Conservation (phyloP, 2,797 vertebrate genomes). For the Leptodactylus fallax region DNA sequence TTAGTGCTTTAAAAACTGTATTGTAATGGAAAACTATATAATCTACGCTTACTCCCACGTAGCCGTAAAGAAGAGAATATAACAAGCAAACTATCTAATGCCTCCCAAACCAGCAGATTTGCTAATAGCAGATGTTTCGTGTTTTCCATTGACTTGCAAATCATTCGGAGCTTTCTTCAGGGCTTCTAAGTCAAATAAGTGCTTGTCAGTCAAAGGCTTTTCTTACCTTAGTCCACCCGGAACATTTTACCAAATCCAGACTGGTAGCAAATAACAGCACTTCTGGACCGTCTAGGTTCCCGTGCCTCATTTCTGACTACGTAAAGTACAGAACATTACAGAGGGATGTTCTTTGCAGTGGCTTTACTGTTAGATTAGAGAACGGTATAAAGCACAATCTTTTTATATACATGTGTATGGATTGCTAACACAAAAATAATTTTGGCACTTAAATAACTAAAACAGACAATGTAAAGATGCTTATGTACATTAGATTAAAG, state of each 20-base stretch:
- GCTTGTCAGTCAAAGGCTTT: neutral
- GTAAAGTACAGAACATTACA: neutral
- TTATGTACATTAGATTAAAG: too few species aligned
- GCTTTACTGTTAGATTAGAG: neutral
- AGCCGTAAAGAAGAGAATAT: neutral
- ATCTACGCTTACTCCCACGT: constrained; percentile 29
- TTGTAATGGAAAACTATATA: constrained; percentile 28
- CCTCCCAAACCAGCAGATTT: neutral
- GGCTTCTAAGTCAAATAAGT: constrained; percentile 5
- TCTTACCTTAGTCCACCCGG: constrained; percentile 10
- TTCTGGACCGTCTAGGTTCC: too few species aligned
- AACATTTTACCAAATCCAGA: neutral
- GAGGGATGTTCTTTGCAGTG: neutral
- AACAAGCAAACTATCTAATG: constrained; percentile 10
- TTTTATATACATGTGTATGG: too few species aligned
- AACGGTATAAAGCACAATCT: too few species aligned
- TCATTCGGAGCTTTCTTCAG: neutral
- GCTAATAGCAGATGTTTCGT: constrained; percentile 10
- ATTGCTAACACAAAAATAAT: too few species aligned
- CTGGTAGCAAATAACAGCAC: neutral
- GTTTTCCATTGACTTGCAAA: constrained; percentile 10
- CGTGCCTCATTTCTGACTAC: neutral
- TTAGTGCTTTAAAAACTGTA: constrained; percentile 14
- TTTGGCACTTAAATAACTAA: too few species aligned
- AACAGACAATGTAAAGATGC: too few species aligned